Evolutionary conservation across 2,888 invertebrate genomes (phyloP), one percentile per base, ranked within the genome.

Genomic region (Tubulanus polymorphus): DNA sequence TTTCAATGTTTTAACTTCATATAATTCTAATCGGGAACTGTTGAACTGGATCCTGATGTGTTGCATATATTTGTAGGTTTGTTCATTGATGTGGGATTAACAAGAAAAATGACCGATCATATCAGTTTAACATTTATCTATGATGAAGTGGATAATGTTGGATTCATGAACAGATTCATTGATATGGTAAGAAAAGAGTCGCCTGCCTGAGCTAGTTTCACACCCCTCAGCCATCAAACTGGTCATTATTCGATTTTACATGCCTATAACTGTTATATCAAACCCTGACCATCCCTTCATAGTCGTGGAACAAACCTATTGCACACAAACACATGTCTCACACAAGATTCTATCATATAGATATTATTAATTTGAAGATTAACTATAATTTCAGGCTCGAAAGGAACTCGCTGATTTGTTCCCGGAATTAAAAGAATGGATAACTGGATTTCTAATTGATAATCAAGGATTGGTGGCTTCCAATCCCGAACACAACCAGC

Each of bases 61-160:
- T n/a, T n/a, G n/a, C n/a, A n/a, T n/a, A n/a, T n/a, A n/a, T 5
- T 41, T 56, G 2, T 57, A 78, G 78, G 76, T 62, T 62, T 79
- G 54, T 79, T 78, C 59, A 76, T 79, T 30, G 75, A 79, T 50
- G 74, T 76, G 15, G 77, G 76, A 3, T 76, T 73, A 60, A 77
- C 75, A 63, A 74, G 75, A 59, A 74, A 77, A 0, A 75, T 78
- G n/a, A 63, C 76, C 41, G 76, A 79, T 45, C 72, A 78, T 52
- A 73, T 73, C 5, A 75, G 78, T 59, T 69, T 75, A 32, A 74
- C 74, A 50, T 78, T 77, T 56, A 72, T 76, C 30, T 79, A 79
- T 57, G 76, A 76, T 48, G 72, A 74, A 53, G 73, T 74, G n/a
- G 74, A 73, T 0, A 73, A 72, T 37, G 73, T 73, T 47, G 74